Conservation (phyloP, 2,113 vertebrate species). For the Mola mola region DNA sequence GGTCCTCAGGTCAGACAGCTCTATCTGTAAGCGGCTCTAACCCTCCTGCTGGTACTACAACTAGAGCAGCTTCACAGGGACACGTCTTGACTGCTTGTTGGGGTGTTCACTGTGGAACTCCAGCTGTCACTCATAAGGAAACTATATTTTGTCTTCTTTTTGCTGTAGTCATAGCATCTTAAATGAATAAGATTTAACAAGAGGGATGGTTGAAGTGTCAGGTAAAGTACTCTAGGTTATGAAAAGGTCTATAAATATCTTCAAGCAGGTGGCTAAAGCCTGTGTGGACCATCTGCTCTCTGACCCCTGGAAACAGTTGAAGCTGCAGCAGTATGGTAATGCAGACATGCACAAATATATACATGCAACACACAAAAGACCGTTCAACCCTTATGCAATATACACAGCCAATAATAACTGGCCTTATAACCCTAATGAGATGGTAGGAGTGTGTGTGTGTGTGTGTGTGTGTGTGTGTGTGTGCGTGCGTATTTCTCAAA, state of each 20-base stretch:
- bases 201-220: slow-evolving; percentile 29
- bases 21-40: no score
- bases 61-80: no score
- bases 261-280: slow-evolving; percentile 73
- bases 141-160: no score
- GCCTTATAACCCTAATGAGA: slow-evolving; percentile 54
- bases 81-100: no score
- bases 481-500: slow-evolving; percentile 8
- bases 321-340: slow-evolving; percentile 4
- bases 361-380: slow-evolving; percentile 5
- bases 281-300: slow-evolving; percentile 74
- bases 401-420: slow-evolving; percentile 44
- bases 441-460: slow-evolving; percentile 8
- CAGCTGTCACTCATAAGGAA: no score
- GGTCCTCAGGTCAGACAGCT: no score
- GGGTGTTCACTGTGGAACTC: no score
- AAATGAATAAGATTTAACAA: slow-evolving; percentile 15
- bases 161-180: no score
- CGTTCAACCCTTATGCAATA: slow-evolving; percentile 26
- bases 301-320: slow-evolving; percentile 46
- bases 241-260: slow-evolving; percentile 73
- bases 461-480: slow-evolving; percentile 8
- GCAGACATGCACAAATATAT: not conserved
- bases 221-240: slow-evolving; percentile 32
- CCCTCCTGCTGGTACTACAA: no score